These are phyloP conservation scores for Pluvianellus socialis DNA, from an alignment of 2,113 vertebrate genomes.

Conservation along the genomic window DNA sequence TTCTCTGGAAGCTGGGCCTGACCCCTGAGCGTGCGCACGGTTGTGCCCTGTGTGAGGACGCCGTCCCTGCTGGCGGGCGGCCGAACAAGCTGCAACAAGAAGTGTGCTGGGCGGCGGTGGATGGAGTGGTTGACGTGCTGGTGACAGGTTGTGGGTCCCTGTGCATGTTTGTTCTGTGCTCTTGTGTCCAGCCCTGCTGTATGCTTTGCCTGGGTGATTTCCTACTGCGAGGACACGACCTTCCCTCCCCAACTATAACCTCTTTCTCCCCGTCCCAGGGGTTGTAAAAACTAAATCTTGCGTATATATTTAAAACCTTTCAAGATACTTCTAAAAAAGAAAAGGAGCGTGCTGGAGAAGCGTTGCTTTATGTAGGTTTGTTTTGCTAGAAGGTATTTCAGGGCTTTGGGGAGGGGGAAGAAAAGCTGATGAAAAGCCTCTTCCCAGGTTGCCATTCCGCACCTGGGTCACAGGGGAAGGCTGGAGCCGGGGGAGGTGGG, in stretches of 20 bases:
- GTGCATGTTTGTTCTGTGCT: background rate
- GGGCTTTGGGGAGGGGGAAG: background rate
- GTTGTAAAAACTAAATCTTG: background rate
- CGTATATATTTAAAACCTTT: background rate
- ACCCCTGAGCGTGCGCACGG: rapidly evolving
- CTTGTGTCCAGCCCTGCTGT: background rate
- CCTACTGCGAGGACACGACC: background rate
- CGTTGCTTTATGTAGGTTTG: background rate
- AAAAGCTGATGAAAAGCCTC: background rate
- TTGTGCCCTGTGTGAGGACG: too few species aligned
- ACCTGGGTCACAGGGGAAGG: background rate
- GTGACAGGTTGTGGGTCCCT: background rate
- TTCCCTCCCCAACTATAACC: background rate
- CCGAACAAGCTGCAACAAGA: background rate
- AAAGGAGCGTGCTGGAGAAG: too few species aligned
- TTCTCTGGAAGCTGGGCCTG: background rate
- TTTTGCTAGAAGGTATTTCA: background rate
- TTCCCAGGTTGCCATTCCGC: background rate
- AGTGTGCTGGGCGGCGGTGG: too few species aligned
- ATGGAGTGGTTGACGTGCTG: background rate
- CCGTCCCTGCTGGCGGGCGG: background rate
- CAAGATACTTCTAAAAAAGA: background rate
- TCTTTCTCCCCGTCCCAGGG: background rate
- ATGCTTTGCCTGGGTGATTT: background rate
- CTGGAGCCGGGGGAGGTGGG: background rate